Base-by-base conservation (phyloP, 2,888 invertebrate genomes). In the Orthosia cruda region DNA sequence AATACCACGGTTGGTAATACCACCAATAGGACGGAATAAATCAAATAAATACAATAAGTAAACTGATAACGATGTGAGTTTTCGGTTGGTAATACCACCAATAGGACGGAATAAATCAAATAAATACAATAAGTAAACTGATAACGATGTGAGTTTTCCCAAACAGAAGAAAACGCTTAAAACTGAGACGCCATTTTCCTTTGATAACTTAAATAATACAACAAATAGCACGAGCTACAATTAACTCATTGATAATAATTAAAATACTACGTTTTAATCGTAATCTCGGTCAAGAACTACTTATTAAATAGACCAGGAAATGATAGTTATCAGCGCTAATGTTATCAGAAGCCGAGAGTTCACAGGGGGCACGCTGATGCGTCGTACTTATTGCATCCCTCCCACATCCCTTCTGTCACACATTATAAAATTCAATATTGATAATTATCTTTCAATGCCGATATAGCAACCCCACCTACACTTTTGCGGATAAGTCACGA, bases 251-350 rank as follows among this genome's bases (percentile, higher is more conserved):
- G 63, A 80, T 71, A 55, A 45, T 26, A 45, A 57, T 58, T 61
- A 26, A 54, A 70, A 72, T 66, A 81, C 57, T 73, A 74, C 80
- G 84, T 65, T 40, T 69, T 73, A 80, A 58, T 61, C 26, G 40
- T 54, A 52, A 80, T 57, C 49, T 64, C 74, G 73, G 83, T 54
- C 70, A 54, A 54, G 63, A 72, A 54, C 49, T 52, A 74, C 16
- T 77, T 67, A 45, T 47, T 61, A 52, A 64, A 55, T 23, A 52
- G 23, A n/a, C 70, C 49, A 81, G 82, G 76, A 71, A 75, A 16
- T 65, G 45, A 71, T 65, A 5, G 52, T 50, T 71, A 65, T 75
- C 71, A 61, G 18, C 3, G 16, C 15, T 3, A 12, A 49, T 45
- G 54, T 58, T 71, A 81, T 81, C 83, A 40, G 20, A 20, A 5